Evolutionary conservation across 30 jellyfish, hydroid and myxozoan species (phyloP), one percentile per base, ranked within the genome.

Genomic region (Pelagia noctiluca): DNA sequence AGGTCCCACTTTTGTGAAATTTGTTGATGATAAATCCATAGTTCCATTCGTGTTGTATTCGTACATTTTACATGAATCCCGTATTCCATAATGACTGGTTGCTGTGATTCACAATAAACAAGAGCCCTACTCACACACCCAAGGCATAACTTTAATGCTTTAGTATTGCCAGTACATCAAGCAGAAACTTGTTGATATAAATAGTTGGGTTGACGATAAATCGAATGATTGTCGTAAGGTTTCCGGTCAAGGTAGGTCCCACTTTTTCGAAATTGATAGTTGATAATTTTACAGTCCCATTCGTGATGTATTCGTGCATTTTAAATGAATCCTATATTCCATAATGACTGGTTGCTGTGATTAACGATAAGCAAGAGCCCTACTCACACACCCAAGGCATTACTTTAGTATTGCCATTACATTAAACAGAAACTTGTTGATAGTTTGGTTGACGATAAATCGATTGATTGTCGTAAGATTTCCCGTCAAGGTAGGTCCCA

Each of bases 191-290:
- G 12, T 8, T 8, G 76, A 4, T 23, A 63, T 67, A 96, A 35
- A 63, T 78, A 0, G 96, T 91, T 67, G 98, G 96, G 0, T 81
- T 91, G 16, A 61, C 98, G 0, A 35, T 91, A 29, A 91, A 91
- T 63, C 83, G 98, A 23, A 63, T 84, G 23, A 57, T 91, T 68
- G 75, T 91, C 88, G 93, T 86, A 23, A 32, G 94, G n/a, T 84
- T 91, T 50, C 98, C 98, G 0, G 38, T 78, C 64, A 37, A 83
- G 90, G 97, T 90, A 34, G 26, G 80, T 49, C 30, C 21, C 25
- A 10, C 47, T 63, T 11, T 21, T 29, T 60, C 7, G 31, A 24
- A 60, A 60, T n/a, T n/a, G n/a, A n/a, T n/a, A n/a, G n/a, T n/a
- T n/a, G n/a, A n/a, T n/a, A n/a, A n/a, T n/a, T n/a, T n/a, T n/a